Evolutionary conservation across 2,797 vertebrate species (phyloP).

Genomic region (Malurus splendens): DNA sequence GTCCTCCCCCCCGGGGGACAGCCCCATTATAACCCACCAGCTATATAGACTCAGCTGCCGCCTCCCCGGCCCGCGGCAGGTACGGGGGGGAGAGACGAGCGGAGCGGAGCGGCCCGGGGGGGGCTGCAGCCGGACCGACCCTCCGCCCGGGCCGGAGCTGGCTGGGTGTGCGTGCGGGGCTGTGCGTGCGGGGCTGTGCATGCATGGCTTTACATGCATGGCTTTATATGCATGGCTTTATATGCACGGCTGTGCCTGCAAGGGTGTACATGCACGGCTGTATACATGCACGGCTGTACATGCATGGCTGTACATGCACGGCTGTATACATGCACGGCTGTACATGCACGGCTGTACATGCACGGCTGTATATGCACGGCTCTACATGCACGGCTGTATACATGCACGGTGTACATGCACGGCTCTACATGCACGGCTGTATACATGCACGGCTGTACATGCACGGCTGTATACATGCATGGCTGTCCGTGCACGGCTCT

Average conservation of each 20-base stretch:
- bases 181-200: no score
- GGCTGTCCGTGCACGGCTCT: background rate
- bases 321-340: background rate
- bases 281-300: accelerated
- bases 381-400: no score
- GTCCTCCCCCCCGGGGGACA: slow-evolving; percentile 14
- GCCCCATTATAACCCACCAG: slow-evolving; percentile 22
- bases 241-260: no score
- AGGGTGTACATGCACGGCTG: background rate
- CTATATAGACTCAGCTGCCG: slow-evolving; percentile 26
- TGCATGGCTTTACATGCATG: no score
- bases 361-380: background rate
- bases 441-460: no score
- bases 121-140: background rate
- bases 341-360: accelerated
- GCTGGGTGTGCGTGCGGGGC: background rate
- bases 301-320: accelerated
- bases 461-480: no score
- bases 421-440: no score
- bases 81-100: background rate
- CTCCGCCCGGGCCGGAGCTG: background rate
- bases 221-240: background rate
- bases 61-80: slow-evolving; percentile 5
- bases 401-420: no score
- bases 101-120: background rate